These are phyloP conservation scores for Dasysyrphus albostriatus DNA, from an alignment of 2,888 invertebrate genomes.

Conservation along the genomic window DNA sequence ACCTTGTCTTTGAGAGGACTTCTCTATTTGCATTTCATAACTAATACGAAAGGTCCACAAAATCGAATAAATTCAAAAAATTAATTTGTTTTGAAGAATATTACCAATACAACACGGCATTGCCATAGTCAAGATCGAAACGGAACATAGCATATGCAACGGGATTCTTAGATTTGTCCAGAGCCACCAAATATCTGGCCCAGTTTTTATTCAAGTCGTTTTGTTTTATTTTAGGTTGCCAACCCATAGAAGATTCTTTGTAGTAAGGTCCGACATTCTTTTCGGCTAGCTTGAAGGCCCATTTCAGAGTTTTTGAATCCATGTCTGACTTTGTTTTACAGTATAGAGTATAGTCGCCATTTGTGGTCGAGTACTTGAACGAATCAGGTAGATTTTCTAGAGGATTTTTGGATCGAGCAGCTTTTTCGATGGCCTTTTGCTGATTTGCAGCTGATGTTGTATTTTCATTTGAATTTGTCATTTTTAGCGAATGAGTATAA, in stretches of 20 bases:
- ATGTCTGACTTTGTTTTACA: conserved; percentile 81
- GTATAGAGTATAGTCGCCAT: conserved; percentile 79
- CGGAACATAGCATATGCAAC: conserved; percentile 91
- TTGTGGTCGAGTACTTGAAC: conserved; percentile 77
- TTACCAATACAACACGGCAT: conserved; percentile 90
- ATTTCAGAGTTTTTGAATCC: conserved; percentile 81
- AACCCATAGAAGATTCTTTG: conserved; percentile 85
- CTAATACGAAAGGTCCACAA: conserved; percentile 85
- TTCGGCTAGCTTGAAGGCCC: conserved; percentile 83
- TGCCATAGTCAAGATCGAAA: conserved; percentile 89
- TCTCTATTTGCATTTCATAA: conserved; percentile 92
- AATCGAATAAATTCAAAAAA: not conserved
- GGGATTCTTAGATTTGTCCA: conserved; percentile 82
- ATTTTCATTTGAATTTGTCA: conserved; percentile 79
- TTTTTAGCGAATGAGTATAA: conserved; percentile 55
- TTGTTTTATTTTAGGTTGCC: conserved; percentile 87
- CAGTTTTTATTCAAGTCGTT: conserved; percentile 87
- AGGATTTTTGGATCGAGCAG: conserved; percentile 81
- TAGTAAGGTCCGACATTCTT: conserved; percentile 82
- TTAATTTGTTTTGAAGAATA: conserved; percentile 48
- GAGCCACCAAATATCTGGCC: conserved; percentile 87
- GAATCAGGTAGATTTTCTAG: conserved; percentile 79
- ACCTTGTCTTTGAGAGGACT: conserved; percentile 88
- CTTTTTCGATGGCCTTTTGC: conserved; percentile 82
- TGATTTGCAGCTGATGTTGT: conserved; percentile 79